A percentile compares a stretch with the other conserved stretches of the same genome.
Conservation (phyloP, 2,888 invertebrate genomes). For the Seira ritae region DNA sequence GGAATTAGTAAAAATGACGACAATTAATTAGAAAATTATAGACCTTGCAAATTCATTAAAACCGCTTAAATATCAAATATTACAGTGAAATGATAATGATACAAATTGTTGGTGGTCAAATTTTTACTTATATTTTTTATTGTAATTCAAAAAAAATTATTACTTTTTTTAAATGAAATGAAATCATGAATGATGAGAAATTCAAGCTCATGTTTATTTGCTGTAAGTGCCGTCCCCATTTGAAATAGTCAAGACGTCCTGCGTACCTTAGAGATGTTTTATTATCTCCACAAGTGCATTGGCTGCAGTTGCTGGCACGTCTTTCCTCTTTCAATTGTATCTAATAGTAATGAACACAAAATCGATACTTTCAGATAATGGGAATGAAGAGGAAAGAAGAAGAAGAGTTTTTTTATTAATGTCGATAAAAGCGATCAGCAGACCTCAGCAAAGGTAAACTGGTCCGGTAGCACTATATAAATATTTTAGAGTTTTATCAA, state of each 20-base stretch:
- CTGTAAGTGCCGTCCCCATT: too few species aligned
- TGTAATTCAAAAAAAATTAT: not conserved
- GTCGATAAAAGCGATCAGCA: not conserved
- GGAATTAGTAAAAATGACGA: not conserved
- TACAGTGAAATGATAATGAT: not conserved
- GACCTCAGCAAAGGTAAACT: constrained; percentile 39
- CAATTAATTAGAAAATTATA: too few species aligned
- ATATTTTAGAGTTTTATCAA: constrained; percentile 49
- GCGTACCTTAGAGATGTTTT: too few species aligned
- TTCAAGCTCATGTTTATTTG: not conserved
- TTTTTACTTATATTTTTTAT: not conserved
- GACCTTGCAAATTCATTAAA: too few species aligned
- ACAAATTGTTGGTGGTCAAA: not conserved
- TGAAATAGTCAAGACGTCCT: too few species aligned
- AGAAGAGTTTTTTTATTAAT: not conserved
- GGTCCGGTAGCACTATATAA: constrained; percentile 56
- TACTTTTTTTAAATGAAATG: not conserved
- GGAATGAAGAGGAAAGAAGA: not conserved
- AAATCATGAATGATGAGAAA: not conserved
- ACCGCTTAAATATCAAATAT: not conserved
- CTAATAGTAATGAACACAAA: not conserved
- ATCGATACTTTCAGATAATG: constrained; percentile 53
- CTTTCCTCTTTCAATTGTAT: not conserved
- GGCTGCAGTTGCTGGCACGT: not conserved
- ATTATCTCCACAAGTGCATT: not conserved